Evolutionary conservation across 2,113 vertebrate species (phyloP).

Genomic region (Lepus timidus): DNA sequence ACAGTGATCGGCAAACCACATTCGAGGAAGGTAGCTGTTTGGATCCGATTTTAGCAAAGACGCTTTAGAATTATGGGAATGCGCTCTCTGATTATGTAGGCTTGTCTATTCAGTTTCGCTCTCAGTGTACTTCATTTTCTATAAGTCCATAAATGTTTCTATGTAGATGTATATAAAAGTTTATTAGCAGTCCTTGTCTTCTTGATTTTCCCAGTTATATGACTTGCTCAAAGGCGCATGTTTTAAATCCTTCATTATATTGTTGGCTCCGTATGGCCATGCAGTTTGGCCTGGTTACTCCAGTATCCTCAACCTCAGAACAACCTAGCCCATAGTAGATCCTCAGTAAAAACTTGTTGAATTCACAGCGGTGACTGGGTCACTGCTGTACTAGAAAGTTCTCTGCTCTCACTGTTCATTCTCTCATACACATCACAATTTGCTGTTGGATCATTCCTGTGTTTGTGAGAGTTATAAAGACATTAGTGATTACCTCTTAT

Average conservation of each 20-base stretch:
- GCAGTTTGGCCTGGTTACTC: not conserved
- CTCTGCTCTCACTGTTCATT: not conserved
- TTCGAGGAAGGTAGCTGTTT: conserved; percentile 5
- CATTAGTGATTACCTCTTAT: not conserved
- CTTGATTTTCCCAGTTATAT: not conserved
- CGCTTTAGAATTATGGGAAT: conserved; percentile 28
- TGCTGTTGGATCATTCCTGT: not conserved
- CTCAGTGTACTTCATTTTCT: not conserved
- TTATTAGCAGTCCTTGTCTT: not conserved
- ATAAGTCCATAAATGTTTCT: not conserved
- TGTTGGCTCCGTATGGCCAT: not conserved
- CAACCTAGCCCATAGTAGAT: conserved; percentile 5
- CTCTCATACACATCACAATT: not conserved
- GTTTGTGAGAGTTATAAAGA: conserved; percentile 41
- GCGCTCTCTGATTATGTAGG: not conserved
- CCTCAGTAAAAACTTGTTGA: conserved; percentile 22
- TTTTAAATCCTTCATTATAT: conserved; percentile 26
- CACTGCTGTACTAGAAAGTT: not conserved
- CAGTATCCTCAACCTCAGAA: conserved; percentile 9
- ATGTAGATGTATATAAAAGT: not conserved
- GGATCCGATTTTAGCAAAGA: conserved; percentile 44
- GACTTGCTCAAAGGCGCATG: not conserved
- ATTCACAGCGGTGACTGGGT: not conserved
- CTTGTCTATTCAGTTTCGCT: conserved; percentile 6
- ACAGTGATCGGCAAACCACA: not conserved